These are phyloP conservation scores for Lepidurus packardi DNA, from an alignment of 1,140 invertebrate species.

Conservation along the genomic window DNA sequence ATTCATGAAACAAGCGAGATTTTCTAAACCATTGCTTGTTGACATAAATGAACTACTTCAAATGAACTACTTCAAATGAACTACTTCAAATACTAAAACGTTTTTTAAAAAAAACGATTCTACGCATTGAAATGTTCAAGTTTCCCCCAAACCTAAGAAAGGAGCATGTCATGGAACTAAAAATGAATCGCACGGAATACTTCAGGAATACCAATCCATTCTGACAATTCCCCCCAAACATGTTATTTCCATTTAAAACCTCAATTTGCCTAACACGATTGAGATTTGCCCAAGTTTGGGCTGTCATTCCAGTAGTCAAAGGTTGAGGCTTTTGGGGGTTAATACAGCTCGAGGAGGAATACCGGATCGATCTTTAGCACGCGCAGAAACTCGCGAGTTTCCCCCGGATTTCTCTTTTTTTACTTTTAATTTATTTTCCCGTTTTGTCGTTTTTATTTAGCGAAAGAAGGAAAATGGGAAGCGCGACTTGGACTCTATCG, in stretches of 20 bases:
- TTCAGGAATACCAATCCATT: too few relatives aligned
- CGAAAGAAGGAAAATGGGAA: background rate
- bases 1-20: too few relatives aligned
- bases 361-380: background rate
- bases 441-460: background rate
- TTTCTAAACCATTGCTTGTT: too few relatives aligned
- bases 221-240: too few relatives aligned
- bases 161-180: too few relatives aligned
- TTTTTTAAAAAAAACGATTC: too few relatives aligned
- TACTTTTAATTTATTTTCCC: background rate
- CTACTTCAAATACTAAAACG: too few relatives aligned
- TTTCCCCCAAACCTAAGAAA: too few relatives aligned
- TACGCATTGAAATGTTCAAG: too few relatives aligned
- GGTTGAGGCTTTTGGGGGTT: background rate
- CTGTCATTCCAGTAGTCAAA: background rate
- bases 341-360: background rate
- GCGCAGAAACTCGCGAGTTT: slow-evolving; percentile 3
- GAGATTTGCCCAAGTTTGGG: background rate
- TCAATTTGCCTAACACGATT: background rate
- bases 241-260: background rate
- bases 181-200: too few relatives aligned
- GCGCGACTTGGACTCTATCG: background rate
- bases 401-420: background rate
- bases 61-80: too few relatives aligned
- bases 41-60: too few relatives aligned